Evolutionary conservation across 2,888 invertebrate species (phyloP).

Genomic region (Argyra leucocephala): DNA sequence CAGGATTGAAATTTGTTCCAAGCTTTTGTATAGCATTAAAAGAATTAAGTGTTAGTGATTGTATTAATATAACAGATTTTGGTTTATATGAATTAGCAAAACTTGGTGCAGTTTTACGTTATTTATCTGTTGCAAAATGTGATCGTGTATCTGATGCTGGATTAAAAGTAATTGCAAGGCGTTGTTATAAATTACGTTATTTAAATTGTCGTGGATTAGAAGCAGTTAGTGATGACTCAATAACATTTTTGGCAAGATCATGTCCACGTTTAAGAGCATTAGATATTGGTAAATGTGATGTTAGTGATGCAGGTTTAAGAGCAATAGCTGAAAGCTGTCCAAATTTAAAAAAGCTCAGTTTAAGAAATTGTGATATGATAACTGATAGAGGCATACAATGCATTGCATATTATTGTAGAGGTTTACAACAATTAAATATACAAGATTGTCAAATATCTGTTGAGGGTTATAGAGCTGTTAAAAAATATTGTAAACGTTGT

Average conservation of each 20-base stretch:
- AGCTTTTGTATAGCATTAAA: conserved; percentile 76
- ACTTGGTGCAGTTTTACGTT: conserved; percentile 77
- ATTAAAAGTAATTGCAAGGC: conserved; percentile 71
- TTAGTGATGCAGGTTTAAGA: conserved; percentile 78
- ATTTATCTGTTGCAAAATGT: conserved; percentile 89
- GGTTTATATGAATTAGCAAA: conserved; percentile 83
- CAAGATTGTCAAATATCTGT: conserved; percentile 86
- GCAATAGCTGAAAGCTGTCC: conserved; percentile 82
- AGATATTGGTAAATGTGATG: conserved; percentile 88
- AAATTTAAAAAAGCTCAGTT: conserved; percentile 78
- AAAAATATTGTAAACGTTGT: conserved; percentile 84
- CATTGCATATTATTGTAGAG: conserved; percentile 81
- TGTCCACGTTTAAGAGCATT: conserved; percentile 78
- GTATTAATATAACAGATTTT: conserved; percentile 79
- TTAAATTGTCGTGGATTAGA: conserved; percentile 87
- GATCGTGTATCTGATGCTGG: conserved; percentile 87
- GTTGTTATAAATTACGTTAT: conserved; percentile 81
- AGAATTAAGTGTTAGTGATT: conserved; percentile 85
- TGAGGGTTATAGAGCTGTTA: conserved; percentile 82
- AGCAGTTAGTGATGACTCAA: conserved; percentile 85
- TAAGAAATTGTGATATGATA: conserved; percentile 83
- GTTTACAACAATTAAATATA: conserved; percentile 82
- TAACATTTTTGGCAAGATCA: conserved; percentile 73
- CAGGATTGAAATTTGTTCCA: conserved; percentile 82
- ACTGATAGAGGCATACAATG: conserved; percentile 82